Evolutionary conservation across 2,797 vertebrate species (phyloP).

Genomic region (Tapirus indicus): DNA sequence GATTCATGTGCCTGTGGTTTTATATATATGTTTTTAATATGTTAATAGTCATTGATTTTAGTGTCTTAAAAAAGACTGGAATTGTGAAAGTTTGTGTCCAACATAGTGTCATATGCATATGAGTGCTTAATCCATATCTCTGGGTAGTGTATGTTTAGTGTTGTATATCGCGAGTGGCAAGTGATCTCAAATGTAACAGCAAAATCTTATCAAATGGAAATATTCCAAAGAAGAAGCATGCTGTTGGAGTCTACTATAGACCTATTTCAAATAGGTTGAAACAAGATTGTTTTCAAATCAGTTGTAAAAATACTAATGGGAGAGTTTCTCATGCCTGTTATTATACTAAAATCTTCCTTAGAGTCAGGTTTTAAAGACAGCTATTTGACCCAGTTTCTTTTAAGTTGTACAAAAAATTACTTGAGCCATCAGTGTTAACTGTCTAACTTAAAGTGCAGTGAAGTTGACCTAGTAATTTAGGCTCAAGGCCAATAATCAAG

Average conservation of each 20-base stretch:
- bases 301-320: slow-evolving; percentile 26
- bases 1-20: slow-evolving; percentile 38
- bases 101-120: not conserved
- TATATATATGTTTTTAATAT: slow-evolving; percentile 44
- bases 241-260: not conserved
- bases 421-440: slow-evolving; percentile 38
- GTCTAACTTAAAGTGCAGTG: slow-evolving; percentile 17
- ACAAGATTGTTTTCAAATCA: slow-evolving; percentile 43
- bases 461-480: slow-evolving; percentile 64
- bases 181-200: slow-evolving; percentile 7
- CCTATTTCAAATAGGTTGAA: slow-evolving; percentile 23
- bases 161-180: slow-evolving; percentile 17
- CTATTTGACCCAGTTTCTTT: slow-evolving; percentile 57
- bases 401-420: slow-evolving; percentile 61
- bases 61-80: slow-evolving; percentile 21
- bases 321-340: not conserved
- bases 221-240: slow-evolving; percentile 24
- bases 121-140: not conserved
- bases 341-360: slow-evolving; percentile 43
- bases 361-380: slow-evolving; percentile 56
- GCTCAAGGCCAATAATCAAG: slow-evolving; percentile 39
- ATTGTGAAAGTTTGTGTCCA: slow-evolving; percentile 41
- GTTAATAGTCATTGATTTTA: slow-evolving; percentile 58
- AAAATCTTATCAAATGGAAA: slow-evolving; percentile 49
- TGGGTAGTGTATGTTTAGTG: slow-evolving; percentile 33